Evolutionary conservation across 2,113 vertebrate genomes (phyloP).

Genomic region (Eonycteris spelaea): DNA sequence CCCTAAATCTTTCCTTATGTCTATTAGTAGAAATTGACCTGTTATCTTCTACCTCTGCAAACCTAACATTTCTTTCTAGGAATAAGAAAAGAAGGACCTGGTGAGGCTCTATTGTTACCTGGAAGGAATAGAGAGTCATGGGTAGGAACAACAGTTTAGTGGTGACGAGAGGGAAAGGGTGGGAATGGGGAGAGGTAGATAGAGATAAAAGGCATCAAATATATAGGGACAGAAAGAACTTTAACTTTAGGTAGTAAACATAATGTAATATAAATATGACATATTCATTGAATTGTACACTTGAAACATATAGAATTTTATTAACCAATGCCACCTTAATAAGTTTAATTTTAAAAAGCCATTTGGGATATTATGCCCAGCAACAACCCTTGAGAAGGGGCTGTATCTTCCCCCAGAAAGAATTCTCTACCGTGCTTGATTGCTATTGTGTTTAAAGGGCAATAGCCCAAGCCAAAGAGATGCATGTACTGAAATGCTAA

Average conservation of each 20-base stretch:
- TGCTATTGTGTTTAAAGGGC: not conserved
- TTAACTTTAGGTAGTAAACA: no score
- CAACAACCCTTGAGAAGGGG: not conserved
- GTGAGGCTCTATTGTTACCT: not conserved
- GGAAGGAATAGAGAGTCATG: not conserved
- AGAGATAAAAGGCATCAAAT: no score
- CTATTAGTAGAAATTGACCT: not conserved
- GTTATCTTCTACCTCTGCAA: not conserved
- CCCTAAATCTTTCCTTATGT: not conserved
- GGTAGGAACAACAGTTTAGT: no score
- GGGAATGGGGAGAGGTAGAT: no score
- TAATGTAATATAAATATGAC: no score
- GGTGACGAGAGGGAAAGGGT: no score
- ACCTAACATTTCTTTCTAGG: not conserved
- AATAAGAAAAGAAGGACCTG: not conserved
- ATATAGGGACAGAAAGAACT: no score
- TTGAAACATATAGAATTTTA: no score
- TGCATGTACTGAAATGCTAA: not conserved
- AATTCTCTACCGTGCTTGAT: not conserved
- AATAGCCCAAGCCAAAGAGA: not conserved
- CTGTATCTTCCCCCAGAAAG: not conserved
- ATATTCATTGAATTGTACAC: no score
- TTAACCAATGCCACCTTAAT: no score
- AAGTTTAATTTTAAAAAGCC: not conserved
- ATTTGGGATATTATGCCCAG: not conserved